Evolutionary conservation across 2,113 vertebrate species (phyloP).

Genomic region (Atractosteus spatula): DNA sequence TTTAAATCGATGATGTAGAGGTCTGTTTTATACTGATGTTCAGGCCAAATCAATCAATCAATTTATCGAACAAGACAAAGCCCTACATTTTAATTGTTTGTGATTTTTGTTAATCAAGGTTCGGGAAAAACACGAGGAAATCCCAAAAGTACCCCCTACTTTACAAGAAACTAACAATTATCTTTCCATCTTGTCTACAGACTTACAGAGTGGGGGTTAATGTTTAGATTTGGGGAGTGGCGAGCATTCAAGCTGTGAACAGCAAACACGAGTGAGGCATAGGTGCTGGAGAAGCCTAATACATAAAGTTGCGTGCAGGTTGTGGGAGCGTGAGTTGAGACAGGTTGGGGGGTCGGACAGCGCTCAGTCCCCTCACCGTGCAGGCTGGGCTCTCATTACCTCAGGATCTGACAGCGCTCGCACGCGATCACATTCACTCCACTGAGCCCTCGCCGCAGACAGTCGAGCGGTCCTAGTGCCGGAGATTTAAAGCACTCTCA

Average conservation of each 20-base stretch:
- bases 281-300: background rate
- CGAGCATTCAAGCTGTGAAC: background rate
- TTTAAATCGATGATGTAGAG: too few relatives aligned
- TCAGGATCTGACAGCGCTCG: slow-evolving; percentile 13
- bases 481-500: background rate
- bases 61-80: too few relatives aligned
- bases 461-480: slow-evolving; percentile 10
- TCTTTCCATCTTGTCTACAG: too few relatives aligned
- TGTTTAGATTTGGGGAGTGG: background rate
- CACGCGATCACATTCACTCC: slow-evolving; percentile 23
- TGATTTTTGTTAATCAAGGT: too few relatives aligned
- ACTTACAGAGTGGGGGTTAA: background rate
- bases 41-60: too few relatives aligned
- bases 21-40: too few relatives aligned
- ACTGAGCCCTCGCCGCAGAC: background rate
- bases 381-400: slow-evolving; percentile 21
- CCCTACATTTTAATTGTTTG: too few relatives aligned
- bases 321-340: background rate
- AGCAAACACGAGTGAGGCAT: background rate
- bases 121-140: too few relatives aligned
- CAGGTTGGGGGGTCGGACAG: background rate
- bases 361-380: background rate
- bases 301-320: slow-evolving; percentile 18
- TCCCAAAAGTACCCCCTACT: too few relatives aligned
- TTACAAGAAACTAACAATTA: too few relatives aligned